Evolutionary conservation across 2,113 vertebrate species (phyloP).

Genomic region (Albula glossodonta): DNA sequence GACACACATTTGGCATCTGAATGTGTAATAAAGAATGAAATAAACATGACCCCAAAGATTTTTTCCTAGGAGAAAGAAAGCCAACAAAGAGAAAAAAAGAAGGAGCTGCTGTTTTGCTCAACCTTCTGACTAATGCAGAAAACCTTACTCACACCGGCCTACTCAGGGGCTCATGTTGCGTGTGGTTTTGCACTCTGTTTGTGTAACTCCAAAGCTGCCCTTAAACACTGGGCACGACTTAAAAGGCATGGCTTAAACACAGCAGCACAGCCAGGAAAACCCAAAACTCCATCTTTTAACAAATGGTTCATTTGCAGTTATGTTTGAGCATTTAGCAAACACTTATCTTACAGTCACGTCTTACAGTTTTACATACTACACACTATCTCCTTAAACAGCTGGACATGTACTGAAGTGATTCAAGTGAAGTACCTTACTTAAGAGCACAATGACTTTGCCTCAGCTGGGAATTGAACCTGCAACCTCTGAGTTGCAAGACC

Average conservation of each 20-base stretch:
- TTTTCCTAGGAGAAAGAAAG: neutral
- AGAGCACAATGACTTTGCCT: too few species aligned
- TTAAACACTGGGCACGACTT: neutral
- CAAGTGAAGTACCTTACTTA: too few species aligned
- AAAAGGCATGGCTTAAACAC: neutral
- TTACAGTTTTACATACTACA: too few species aligned
- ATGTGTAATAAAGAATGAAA: neutral
- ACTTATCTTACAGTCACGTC: neutral
- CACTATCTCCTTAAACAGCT: too few species aligned
- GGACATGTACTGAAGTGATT: too few species aligned
- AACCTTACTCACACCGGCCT: constrained; percentile 12
- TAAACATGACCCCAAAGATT: neutral
- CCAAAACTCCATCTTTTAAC: neutral
- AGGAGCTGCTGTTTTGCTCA: constrained; percentile 20
- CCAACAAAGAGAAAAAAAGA: constrained; percentile 1
- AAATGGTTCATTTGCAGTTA: too few species aligned
- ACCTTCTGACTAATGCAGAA: constrained; percentile 16
- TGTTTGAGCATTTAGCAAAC: neutral
- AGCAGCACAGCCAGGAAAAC: neutral
- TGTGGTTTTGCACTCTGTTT: constrained; percentile 27
- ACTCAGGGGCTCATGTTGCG: neutral
- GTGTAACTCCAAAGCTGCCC: neutral
- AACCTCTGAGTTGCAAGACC: too few species aligned
- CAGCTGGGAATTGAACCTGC: too few species aligned
- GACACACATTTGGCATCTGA: neutral